A percentile compares a stretch with the other conserved stretches of the same genome.
Conservation (phyloP, 2,888 invertebrate genomes). For the Vanessa cardui region DNA sequence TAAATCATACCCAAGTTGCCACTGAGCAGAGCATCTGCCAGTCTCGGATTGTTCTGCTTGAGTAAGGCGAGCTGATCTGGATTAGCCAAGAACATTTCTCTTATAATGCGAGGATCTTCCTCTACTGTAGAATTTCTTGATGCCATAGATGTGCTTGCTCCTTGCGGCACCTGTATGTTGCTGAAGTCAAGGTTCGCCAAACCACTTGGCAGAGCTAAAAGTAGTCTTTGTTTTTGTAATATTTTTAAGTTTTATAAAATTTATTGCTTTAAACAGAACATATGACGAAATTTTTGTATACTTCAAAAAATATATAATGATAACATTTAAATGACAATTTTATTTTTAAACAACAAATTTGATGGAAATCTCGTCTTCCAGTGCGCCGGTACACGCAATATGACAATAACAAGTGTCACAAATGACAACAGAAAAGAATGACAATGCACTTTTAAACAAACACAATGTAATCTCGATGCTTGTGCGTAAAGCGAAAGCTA, state of each 20-base stretch:
- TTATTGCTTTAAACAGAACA: background rate
- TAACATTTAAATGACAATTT: conserved; percentile 35
- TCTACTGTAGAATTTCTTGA: conserved; percentile 78
- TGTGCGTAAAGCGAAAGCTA: conserved; percentile 41
- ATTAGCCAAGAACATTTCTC: conserved; percentile 93
- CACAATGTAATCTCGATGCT: conserved; percentile 41
- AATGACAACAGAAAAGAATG: conserved; percentile 59
- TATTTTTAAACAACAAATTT: conserved; percentile 36
- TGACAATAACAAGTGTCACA: conserved; percentile 48
- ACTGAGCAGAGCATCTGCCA: conserved; percentile 95
- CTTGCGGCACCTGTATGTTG: conserved; percentile 88
- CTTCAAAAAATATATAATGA: no score
- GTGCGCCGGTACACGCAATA: conserved; percentile 16
- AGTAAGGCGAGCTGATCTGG: conserved; percentile 95
- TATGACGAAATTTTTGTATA: background rate
- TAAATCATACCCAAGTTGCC: conserved; percentile 87
- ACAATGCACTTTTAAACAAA: conserved; percentile 60
- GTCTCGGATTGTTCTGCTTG: conserved; percentile 95
- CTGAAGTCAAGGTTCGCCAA: conserved; percentile 91
- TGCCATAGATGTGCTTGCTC: conserved; percentile 66
- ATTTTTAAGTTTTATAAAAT: conserved; percentile 14
- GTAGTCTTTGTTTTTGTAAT: conserved; percentile 44
- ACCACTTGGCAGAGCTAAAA: conserved; percentile 73
- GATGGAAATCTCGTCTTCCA: conserved; percentile 4
- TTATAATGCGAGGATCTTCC: conserved; percentile 92